Percentiles rank a stretch among this genome's conserved stretches.
Conservation (phyloP, 2,113 vertebrate species). For the Prinia subflava region DNA sequence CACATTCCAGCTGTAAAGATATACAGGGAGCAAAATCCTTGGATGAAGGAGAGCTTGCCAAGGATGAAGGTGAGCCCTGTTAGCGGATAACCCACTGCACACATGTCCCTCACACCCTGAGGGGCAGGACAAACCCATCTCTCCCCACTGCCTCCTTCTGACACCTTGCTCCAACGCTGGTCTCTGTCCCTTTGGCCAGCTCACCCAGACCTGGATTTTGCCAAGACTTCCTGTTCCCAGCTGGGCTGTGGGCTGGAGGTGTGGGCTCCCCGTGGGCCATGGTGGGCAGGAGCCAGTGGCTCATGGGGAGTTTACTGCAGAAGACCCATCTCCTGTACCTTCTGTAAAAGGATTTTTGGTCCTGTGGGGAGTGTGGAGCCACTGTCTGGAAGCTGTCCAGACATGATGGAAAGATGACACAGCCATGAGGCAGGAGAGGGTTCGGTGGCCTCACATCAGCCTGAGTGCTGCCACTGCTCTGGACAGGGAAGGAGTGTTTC, state of each 20-base stretch:
- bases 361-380: neutral
- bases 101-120: fast-evolving
- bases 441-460: neutral
- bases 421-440: neutral
- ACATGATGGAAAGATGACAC: fast-evolving
- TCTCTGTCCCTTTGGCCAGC: neutral
- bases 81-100: fast-evolving
- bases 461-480: neutral
- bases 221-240: neutral
- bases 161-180: neutral
- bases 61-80: neutral
- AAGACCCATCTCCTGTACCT: neutral
- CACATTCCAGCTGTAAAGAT: neutral
- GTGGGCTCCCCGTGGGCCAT: fast-evolving
- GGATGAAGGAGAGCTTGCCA: neutral
- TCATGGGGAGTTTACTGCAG: neutral
- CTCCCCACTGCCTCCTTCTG: neutral
- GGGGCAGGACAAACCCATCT: neutral
- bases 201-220: neutral
- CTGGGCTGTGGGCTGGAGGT: fast-evolving
- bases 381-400: neutral
- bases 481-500: neutral
- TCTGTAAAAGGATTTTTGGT: neutral
- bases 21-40: neutral
- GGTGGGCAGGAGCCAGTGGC: neutral